These are phyloP conservation scores for Julus scanicus DNA, from an alignment of 2,888 invertebrate genomes.

Conservation along the genomic window DNA sequence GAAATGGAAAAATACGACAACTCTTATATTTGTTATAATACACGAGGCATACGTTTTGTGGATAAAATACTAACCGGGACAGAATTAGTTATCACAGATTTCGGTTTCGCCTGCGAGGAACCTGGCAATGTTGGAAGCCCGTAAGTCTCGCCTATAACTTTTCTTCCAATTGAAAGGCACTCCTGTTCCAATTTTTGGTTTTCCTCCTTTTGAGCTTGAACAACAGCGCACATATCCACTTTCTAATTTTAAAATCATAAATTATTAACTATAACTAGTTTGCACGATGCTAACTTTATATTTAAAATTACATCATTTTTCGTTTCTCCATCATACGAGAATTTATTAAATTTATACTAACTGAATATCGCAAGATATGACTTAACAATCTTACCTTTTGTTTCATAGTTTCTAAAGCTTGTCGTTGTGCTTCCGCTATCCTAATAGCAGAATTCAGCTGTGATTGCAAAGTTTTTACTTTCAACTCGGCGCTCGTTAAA, in stretches of 20 bases:
- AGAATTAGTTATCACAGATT: neutral
- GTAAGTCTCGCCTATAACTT: constrained; percentile 44
- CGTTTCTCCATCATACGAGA: neutral
- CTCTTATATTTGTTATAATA: neutral
- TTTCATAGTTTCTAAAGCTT: constrained; percentile 37
- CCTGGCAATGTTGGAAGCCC: neutral
- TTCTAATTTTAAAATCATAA: constrained; percentile 39
- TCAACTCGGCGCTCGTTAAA: constrained; percentile 52
- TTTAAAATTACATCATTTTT: neutral
- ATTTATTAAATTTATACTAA: neutral
- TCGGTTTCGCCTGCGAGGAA: neutral
- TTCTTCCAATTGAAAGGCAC: constrained; percentile 51
- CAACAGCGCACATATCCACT: neutral
- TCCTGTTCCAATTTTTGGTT: constrained; percentile 48
- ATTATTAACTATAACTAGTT: neutral
- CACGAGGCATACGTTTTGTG: neutral
- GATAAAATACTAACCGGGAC: neutral
- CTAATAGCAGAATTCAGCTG: constrained; percentile 55
- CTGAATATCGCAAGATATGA: neutral
- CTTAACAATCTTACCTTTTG: constrained; percentile 36
- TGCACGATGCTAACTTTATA: neutral
- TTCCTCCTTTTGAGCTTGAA: constrained; percentile 25
- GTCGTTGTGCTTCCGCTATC: constrained; percentile 53
- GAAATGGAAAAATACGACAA: neutral
- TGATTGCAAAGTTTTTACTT: constrained; percentile 54